Evolutionary conservation across 1,140 invertebrate genomes (phyloP).

Genomic region (Brachionus calyciflorus): DNA sequence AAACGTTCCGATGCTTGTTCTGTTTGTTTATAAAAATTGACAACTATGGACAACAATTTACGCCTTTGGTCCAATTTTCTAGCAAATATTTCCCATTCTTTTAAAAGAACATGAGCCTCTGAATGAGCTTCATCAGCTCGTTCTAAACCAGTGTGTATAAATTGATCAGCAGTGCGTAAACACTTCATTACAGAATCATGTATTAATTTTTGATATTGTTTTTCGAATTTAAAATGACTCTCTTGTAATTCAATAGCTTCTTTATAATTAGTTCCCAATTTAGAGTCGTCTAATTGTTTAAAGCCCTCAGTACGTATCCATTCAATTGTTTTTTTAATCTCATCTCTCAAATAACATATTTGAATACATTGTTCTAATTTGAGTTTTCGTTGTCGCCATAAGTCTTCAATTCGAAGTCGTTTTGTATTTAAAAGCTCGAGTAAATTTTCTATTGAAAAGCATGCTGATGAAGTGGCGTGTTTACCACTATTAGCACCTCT

Average conservation of each 20-base stretch:
- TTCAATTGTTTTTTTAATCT: constrained; percentile 66
- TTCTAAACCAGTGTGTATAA: constrained; percentile 69
- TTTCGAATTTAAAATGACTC: constrained; percentile 70
- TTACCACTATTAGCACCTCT: constrained; percentile 54
- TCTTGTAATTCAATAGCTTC: constrained; percentile 69
- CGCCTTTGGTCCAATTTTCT: constrained; percentile 71
- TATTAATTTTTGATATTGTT: constrained; percentile 66
- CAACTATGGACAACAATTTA: constrained; percentile 67
- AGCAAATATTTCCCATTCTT: constrained; percentile 71
- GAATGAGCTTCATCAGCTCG: constrained; percentile 66
- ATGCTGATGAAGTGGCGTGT: constrained; percentile 61
- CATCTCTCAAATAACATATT: constrained; percentile 70
- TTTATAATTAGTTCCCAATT: constrained; percentile 67
- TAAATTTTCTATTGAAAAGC: constrained; percentile 61
- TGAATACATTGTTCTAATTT: constrained; percentile 75
- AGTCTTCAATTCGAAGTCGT: constrained; percentile 70
- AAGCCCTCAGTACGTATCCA: constrained; percentile 59
- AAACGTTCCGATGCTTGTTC: constrained; percentile 60
- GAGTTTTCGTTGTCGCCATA: constrained; percentile 67
- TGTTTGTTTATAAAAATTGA: constrained; percentile 72
- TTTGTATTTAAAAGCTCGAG: constrained; percentile 71
- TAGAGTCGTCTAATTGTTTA: constrained; percentile 55
- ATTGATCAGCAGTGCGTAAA: constrained; percentile 73
- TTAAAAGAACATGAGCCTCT: constrained; percentile 72
- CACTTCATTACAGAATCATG: constrained; percentile 75